Conservation (phyloP, 2,888 invertebrate species). For the Beris morrisii region DNA sequence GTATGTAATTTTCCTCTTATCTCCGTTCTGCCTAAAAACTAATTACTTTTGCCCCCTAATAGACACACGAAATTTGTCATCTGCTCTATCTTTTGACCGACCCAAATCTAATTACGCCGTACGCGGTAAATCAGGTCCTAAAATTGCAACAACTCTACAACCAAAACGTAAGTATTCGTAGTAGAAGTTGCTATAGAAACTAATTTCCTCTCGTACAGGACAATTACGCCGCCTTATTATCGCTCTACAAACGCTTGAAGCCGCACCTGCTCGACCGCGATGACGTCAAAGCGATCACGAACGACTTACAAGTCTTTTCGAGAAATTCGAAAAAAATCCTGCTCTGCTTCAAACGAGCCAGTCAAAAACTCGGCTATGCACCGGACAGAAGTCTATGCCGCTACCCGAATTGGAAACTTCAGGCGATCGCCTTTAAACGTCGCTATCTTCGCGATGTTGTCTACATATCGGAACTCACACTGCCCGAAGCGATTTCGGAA, state of each 20-base stretch:
- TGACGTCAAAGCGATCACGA: neutral
- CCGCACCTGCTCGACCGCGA: constrained; percentile 3
- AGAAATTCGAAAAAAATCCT: neutral
- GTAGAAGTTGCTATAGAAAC: too few species aligned
- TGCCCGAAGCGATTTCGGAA: constrained; percentile 11
- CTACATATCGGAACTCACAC: constrained; percentile 19
- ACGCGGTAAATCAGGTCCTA: constrained; percentile 4
- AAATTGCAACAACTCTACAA: neutral
- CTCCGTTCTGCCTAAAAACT: neutral
- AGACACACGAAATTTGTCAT: constrained; percentile 22
- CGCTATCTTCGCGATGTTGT: neutral
- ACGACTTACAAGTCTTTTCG: constrained; percentile 10
- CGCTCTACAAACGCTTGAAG: constrained; percentile 22
- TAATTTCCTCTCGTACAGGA: neutral
- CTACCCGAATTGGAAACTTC: constrained; percentile 24
- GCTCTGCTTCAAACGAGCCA: constrained; percentile 3
- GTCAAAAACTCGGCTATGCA: neutral
- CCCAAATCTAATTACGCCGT: constrained; percentile 2
- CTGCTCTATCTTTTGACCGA: constrained; percentile 13
- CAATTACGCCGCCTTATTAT: constrained; percentile 13
- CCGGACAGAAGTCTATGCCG: neutral
- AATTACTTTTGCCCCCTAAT: neutral
- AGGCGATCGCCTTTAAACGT: constrained; percentile 13
- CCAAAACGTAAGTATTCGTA: constrained; percentile 8
- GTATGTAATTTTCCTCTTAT: neutral